Conservation (phyloP, 2,113 vertebrate species). For the Scartelaos histophorus region DNA sequence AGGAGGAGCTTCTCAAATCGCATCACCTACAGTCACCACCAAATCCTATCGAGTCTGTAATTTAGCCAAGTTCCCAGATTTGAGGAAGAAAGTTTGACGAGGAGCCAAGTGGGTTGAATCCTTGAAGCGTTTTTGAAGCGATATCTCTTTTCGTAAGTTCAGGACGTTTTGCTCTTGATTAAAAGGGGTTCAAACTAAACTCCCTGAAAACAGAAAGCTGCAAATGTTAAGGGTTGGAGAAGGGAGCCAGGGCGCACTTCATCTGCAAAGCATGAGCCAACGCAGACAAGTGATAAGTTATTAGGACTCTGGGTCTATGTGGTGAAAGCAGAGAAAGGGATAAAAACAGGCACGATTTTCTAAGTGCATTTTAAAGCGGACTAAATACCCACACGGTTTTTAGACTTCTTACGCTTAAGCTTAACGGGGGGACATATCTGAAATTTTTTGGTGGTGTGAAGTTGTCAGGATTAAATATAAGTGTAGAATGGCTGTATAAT, state of each 20-base stretch:
- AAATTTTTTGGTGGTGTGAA: background rate
- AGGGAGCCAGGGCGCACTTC: slow-evolving; percentile 8
- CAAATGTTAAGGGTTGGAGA: slow-evolving; percentile 7
- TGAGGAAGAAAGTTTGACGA: background rate
- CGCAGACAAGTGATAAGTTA: slow-evolving; percentile 79
- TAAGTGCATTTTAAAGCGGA: slow-evolving; percentile 4
- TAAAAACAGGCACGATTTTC: slow-evolving; percentile 13
- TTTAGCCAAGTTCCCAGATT: slow-evolving; percentile 7
- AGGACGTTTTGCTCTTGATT: background rate
- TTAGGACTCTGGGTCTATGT: background rate
- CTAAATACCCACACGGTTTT: background rate
- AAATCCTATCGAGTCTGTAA: background rate
- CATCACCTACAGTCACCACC: background rate
- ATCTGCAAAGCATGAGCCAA: slow-evolving; percentile 55
- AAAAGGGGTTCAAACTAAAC: slow-evolving; percentile 32
- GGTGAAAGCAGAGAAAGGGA: slow-evolving; percentile 4
- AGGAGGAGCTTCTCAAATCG: background rate
- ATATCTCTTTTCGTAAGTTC: slow-evolving; percentile 10
- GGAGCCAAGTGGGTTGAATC: background rate
- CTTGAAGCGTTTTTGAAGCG: slow-evolving; percentile 4
- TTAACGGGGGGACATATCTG: background rate
- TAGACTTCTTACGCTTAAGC: background rate
- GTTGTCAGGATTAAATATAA: background rate
- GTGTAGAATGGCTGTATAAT: no score
- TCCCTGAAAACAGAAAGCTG: slow-evolving; percentile 8